Percentiles rank a stretch among this genome's conserved stretches.
Evolutionary conservation across 2,888 invertebrate genomes (phyloP).

Genomic region (Papilio elwesi): DNA sequence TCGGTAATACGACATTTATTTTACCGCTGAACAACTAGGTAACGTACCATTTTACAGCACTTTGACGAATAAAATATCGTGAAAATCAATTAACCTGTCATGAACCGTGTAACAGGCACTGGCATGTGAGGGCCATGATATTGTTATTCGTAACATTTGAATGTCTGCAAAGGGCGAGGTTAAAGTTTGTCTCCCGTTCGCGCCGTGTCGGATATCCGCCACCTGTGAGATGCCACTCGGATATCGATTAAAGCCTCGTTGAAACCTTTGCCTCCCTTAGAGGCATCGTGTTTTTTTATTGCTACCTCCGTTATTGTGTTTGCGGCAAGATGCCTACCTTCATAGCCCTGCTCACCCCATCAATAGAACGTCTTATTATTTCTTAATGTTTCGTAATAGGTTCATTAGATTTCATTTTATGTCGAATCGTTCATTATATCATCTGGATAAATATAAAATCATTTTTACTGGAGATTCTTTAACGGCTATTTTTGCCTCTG

Average conservation of each 20-base stretch:
- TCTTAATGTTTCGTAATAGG: neutral
- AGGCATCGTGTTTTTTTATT: constrained; percentile 46
- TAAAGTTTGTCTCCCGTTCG: too few species aligned
- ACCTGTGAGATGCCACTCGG: constrained; percentile 56
- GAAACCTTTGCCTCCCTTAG: too few species aligned
- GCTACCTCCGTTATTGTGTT: constrained; percentile 48
- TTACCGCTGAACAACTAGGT: too few species aligned
- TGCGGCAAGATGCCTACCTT: constrained; percentile 27
- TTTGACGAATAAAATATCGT: too few species aligned
- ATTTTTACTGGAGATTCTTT: neutral
- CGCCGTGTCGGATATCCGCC: constrained; percentile 23
- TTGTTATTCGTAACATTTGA: too few species aligned
- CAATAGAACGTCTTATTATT: neutral
- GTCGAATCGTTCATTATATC: neutral
- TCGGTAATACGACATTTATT: too few species aligned
- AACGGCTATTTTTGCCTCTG: too few species aligned
- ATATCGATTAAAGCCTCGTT: constrained; percentile 62
- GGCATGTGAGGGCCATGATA: too few species aligned
- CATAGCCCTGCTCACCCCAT: neutral
- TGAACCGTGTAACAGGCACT: too few species aligned
- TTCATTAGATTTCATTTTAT: constrained; percentile 22
- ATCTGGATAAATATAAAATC: neutral
- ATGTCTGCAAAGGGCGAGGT: too few species aligned
- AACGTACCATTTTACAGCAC: too few species aligned
- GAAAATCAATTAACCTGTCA: too few species aligned